Conservation (phyloP, 2,888 invertebrate genomes). For the Leptinotarsa peninsularis region DNA sequence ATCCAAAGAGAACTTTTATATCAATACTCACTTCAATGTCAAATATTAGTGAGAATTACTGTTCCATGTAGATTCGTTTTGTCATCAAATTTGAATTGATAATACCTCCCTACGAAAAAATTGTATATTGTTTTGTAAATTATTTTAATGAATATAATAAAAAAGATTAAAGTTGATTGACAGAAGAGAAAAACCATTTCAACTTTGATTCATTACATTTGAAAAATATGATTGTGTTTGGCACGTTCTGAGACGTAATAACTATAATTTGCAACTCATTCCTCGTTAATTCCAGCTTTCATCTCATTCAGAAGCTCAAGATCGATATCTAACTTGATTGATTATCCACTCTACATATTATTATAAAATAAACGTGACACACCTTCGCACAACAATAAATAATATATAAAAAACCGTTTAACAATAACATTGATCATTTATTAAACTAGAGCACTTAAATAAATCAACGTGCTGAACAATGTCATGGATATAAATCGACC, state of each 20-base stretch:
- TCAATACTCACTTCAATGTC: too few species aligned
- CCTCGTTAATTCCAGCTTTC: not conserved
- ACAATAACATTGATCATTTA: constrained; percentile 10
- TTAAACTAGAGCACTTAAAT: not conserved
- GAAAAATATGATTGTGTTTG: not conserved
- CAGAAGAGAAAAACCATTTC: too few species aligned
- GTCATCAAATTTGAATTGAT: too few species aligned
- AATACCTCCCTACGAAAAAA: too few species aligned
- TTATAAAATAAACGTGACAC: not conserved
- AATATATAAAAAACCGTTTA: constrained; percentile 11
- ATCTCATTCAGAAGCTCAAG: constrained; percentile 8
- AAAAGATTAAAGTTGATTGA: too few species aligned
- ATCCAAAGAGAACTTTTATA: too few species aligned
- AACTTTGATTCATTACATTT: not conserved
- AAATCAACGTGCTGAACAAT: not conserved
- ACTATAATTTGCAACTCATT: constrained; percentile 6
- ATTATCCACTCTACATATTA: not conserved
- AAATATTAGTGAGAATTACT: too few species aligned
- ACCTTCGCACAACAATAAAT: constrained; percentile 10
- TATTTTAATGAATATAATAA: too few species aligned
- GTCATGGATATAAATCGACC: constrained; percentile 10
- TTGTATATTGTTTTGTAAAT: too few species aligned
- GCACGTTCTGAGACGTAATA: not conserved
- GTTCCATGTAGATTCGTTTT: too few species aligned
- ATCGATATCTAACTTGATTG: not conserved